These are phyloP conservation scores for Hartigia nigra DNA, from an alignment of 2,888 invertebrate genomes.

Conservation along the genomic window DNA sequence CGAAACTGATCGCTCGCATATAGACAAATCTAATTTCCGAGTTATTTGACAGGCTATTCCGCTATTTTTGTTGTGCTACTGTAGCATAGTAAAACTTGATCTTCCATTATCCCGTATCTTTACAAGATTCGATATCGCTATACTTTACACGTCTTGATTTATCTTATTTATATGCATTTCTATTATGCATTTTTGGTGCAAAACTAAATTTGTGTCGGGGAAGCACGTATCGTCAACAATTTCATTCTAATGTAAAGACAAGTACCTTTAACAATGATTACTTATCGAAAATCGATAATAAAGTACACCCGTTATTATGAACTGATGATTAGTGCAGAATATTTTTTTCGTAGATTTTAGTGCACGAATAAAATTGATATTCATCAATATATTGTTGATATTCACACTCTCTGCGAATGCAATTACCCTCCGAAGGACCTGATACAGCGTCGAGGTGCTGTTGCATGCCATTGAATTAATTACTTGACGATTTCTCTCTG, in stretches of 20 bases:
- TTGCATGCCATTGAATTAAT: not conserved
- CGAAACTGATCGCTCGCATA: not conserved
- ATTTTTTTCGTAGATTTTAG: not conserved
- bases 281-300: constrained; percentile 3
- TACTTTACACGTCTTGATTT: constrained; percentile 16
- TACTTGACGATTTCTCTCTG: not conserved
- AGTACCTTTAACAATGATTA: constrained; percentile 7
- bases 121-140: constrained; percentile 24
- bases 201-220: constrained; percentile 44
- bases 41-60: constrained; percentile 12
- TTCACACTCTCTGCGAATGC: not conserved
- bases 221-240: constrained; percentile 52
- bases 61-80: constrained; percentile 15
- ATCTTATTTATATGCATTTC: constrained; percentile 16
- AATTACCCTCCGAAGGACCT: not conserved
- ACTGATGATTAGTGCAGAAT: not conserved
- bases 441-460: not conserved
- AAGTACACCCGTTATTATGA: not conserved
- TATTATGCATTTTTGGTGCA: constrained; percentile 30
- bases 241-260: not conserved
- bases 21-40: not conserved
- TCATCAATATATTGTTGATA: not conserved
- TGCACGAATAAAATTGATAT: not conserved
- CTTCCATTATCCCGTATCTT: constrained; percentile 16
- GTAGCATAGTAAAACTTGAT: constrained; percentile 1